phyloP scores from a whole-genome alignment of 2,113 vertebrate genomes.

The Andinoacara biseriatus region DNA sequence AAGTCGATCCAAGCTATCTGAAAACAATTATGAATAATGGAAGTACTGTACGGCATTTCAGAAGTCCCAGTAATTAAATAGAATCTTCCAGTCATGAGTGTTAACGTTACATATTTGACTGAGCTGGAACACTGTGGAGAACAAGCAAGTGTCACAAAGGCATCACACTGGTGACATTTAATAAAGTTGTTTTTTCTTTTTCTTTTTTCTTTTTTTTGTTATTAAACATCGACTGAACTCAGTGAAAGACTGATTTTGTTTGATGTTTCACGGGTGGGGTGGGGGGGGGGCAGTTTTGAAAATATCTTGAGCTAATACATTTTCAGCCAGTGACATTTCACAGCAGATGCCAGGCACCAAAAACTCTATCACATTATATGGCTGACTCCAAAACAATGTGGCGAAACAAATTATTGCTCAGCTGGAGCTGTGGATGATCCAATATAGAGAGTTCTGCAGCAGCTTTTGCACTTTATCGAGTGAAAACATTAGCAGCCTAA shows the following conservation, averaged over 20 bases:
- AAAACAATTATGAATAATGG: not conserved
- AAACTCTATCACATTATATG: slow-evolving; percentile 38
- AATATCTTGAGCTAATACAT: slow-evolving; percentile 35
- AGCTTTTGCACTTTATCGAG: not conserved
- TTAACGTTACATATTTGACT: not conserved
- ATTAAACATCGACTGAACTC: slow-evolving; percentile 31
- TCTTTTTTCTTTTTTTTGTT: not conserved
- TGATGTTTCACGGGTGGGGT: slow-evolving; percentile 20
- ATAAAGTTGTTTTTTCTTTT: not conserved
- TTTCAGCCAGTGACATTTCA: slow-evolving; percentile 60
- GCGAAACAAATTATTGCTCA: not conserved
- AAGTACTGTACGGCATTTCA: not conserved
- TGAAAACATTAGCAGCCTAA: not conserved
- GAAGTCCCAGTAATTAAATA: not conserved
- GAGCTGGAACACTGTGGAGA: not conserved
- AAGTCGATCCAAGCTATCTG: not conserved
- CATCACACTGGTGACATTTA: slow-evolving; percentile 27
- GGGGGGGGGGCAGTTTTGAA: slow-evolving; percentile 20
- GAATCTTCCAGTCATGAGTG: not conserved
- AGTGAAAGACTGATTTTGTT: slow-evolving; percentile 37
- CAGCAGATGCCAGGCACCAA: not conserved
- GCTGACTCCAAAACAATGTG: slow-evolving; percentile 20
- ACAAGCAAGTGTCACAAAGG: not conserved
- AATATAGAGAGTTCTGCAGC: not conserved
- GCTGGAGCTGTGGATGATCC: not conserved